Evolutionary conservation across 2,888 invertebrate species (phyloP).

Genomic region (Caradrina kadenii): DNA sequence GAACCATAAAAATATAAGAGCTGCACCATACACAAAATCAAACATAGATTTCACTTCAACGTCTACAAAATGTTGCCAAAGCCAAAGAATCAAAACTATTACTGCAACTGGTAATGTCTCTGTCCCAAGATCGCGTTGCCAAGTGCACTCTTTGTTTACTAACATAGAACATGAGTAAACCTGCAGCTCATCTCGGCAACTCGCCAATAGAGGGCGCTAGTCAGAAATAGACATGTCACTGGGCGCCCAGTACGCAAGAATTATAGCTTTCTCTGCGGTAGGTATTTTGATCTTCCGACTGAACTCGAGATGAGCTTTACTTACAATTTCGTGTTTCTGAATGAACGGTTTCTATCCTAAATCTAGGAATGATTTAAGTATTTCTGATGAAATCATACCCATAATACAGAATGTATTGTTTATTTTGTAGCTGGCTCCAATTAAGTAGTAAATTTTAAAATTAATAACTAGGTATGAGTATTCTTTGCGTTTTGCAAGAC

Average conservation of each 20-base stretch:
- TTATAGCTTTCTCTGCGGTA: conserved; percentile 77
- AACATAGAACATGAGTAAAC: conserved; percentile 88
- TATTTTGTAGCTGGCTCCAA: no score
- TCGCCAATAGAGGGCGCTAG: conserved; percentile 89
- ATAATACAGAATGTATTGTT: not conserved
- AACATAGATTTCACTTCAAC: conserved; percentile 37
- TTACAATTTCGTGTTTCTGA: conserved; percentile 21
- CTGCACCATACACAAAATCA: conserved; percentile 6
- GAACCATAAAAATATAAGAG: conserved; percentile 16
- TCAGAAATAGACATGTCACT: conserved; percentile 85
- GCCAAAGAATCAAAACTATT: not conserved
- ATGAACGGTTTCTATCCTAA: not conserved
- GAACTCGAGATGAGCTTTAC: conserved; percentile 47
- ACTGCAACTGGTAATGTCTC: conserved; percentile 39
- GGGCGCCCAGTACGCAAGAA: conserved; percentile 72
- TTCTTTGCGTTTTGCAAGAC: no score
- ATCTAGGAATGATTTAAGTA: not conserved
- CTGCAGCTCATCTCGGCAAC: conserved; percentile 81
- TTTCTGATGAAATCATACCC: not conserved
- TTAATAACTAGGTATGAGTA: no score
- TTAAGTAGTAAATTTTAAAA: no score
- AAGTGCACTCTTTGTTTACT: conserved; percentile 82
- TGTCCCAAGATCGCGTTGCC: conserved; percentile 50
- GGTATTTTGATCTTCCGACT: conserved; percentile 85
- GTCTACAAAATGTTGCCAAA: conserved; percentile 37